Base-by-base conservation (phyloP, 2,888 invertebrate species). In the Ectemnius continuus region DNA sequence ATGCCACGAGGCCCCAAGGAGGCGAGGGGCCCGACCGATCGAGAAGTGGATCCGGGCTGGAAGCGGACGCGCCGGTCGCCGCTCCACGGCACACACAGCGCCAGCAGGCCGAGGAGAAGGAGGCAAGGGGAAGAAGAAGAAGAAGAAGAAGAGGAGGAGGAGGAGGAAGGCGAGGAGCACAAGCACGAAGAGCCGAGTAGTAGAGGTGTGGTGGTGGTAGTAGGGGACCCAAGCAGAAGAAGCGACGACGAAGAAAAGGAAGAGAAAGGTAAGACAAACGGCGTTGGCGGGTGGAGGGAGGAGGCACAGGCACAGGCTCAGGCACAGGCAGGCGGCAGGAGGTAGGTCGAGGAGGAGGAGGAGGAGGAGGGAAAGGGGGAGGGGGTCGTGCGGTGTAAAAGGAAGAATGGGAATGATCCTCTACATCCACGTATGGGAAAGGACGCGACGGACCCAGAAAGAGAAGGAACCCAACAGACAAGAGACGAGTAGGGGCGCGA, bases 361-460 rank as follows among this genome's bases (percentile, higher is more conserved):
- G n/a, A n/a, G n/a, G n/a, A n/a, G n/a, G n/a, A n/a, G n/a, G n/a
- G n/a, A n/a, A n/a, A n/a, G n/a, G n/a, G 23, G 23, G 23, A 23
- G 23, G 70, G 69, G 52, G 64, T 65, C 56, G 59, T 48, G 36
- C 36, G 64, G 78, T 70, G 73, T 71, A 78, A 74, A 80, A 71
- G 73, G 67, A 80, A 57, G 59, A 72, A 47, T 23, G 58, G 14
- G 72, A 74, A 57, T 18, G 70, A 73, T 80, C 62, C 66, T 78
- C 75, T 69, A 74, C 77, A 74, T 79, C 66, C 79, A 73, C 80
- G 83, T 84, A 85, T 86, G 87, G 85, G 81, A 85, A 84, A 83
- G 84, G 84, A 84, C 70, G 76, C 62, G 74, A 48, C 61, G 70
- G 66, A 36, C 36, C 36, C 36, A 36, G 36, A 36, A 36, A 36